These are phyloP conservation scores for Cisticola juncidis DNA, from an alignment of 2,113 vertebrate genomes.

Conservation along the genomic window DNA sequence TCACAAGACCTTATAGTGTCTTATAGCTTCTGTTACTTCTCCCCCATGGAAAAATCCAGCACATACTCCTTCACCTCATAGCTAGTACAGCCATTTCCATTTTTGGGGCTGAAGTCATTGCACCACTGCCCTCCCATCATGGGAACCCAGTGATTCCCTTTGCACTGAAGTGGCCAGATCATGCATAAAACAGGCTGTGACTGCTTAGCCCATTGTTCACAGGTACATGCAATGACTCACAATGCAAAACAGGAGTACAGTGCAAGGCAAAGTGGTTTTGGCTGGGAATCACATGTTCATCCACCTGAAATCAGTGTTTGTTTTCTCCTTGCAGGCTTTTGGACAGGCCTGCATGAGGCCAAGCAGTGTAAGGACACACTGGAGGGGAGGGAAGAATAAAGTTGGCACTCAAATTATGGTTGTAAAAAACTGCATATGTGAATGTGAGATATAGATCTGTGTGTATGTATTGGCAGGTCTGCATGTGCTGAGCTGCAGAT, in stretches of 20 bases:
- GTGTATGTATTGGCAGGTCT: background rate
- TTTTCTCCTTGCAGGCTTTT: background rate
- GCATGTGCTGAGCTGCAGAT: background rate
- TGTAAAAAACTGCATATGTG: background rate
- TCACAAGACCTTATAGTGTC: background rate
- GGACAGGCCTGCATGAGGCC: background rate
- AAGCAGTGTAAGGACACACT: background rate
- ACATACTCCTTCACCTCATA: background rate
- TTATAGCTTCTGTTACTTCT: background rate
- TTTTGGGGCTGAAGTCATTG: background rate
- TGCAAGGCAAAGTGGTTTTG: background rate
- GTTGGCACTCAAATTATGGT: background rate
- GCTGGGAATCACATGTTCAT: background rate
- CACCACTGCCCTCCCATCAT: background rate
- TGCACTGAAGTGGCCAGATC: background rate
- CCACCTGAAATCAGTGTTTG: background rate
- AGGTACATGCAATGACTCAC: background rate
- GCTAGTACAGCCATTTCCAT: background rate
- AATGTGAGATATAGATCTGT: background rate
- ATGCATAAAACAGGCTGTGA: background rate
- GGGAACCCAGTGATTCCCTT: background rate
- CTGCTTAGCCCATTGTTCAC: background rate
- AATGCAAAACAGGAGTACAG: background rate
- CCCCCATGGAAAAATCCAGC: accelerated
- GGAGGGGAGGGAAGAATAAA: background rate